These are phyloP conservation scores for Vulpes vulpes DNA, from an alignment of 2,113 vertebrate genomes.

Conservation along the genomic window DNA sequence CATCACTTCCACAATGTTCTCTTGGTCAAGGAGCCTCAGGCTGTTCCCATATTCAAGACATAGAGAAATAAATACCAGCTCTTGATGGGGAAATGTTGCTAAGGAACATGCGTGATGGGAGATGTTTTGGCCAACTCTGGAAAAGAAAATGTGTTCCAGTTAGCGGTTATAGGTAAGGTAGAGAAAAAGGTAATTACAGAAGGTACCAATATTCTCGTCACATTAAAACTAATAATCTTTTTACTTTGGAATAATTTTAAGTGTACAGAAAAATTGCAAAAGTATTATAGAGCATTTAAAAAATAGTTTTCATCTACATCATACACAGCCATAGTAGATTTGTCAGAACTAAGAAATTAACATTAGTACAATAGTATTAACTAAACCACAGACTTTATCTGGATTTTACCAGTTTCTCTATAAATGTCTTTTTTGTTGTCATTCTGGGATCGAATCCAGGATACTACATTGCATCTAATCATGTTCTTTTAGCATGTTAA, in stretches of 20 bases:
- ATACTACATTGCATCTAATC: neutral
- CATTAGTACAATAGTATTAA: neutral
- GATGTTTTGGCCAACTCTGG: neutral
- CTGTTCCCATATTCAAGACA: neutral
- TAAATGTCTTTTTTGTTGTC: neutral
- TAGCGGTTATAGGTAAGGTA: neutral
- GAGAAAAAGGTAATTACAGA: neutral
- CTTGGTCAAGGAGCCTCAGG: neutral
- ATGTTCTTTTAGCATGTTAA: neutral
- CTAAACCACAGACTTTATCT: neutral
- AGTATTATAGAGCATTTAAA: neutral
- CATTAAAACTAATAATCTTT: neutral
- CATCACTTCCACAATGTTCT: neutral
- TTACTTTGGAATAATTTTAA: slow-evolving; percentile 46
- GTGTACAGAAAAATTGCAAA: neutral
- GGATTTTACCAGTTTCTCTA: slow-evolving; percentile 26
- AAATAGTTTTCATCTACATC: neutral
- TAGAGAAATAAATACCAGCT: neutral
- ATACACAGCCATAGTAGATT: neutral
- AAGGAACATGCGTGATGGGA: neutral
- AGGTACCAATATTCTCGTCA: neutral
- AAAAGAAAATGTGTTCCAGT: slow-evolving; percentile 26
- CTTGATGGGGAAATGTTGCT: neutral
- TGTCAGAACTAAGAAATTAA: neutral
- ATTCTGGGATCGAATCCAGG: neutral